Evolutionary conservation across 1,140 invertebrate genomes (phyloP).

Genomic region (Nylanderia fulva): DNA sequence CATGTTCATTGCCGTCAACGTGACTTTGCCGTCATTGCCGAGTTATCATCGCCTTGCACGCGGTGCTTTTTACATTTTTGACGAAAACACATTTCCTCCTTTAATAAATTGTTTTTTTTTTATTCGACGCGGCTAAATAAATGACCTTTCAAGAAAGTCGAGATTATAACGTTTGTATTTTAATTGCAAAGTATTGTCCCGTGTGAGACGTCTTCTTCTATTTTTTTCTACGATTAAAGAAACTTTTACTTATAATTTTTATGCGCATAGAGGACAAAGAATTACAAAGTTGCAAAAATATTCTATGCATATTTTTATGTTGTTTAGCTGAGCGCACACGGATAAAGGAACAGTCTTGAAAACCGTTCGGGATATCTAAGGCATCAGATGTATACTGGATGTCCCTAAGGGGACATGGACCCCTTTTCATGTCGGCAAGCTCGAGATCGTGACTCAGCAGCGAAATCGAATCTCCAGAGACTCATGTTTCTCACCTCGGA

Average conservation of each 20-base stretch:
- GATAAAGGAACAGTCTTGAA: constrained; percentile 30
- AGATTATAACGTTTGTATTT: neutral
- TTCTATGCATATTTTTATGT: neutral
- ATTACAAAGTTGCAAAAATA: neutral
- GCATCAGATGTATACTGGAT: constrained; percentile 57
- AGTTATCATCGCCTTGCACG: neutral
- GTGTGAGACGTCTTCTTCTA: neutral
- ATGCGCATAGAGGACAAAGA: neutral
- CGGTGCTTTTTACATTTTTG: constrained; percentile 30
- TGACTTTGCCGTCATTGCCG: constrained; percentile 24
- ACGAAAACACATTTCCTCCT: neutral
- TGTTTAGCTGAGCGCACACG: constrained; percentile 16
- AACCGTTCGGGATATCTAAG: constrained; percentile 59
- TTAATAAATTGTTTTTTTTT: neutral
- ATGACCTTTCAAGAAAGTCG: neutral
- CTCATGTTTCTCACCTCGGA: constrained; percentile 77
- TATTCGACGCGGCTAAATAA: neutral
- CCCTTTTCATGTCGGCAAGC: constrained; percentile 75
- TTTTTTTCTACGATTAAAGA: neutral
- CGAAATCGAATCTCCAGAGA: constrained; percentile 78
- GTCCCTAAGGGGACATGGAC: constrained; percentile 71
- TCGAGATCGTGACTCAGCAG: constrained; percentile 81
- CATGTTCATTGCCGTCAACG: constrained; percentile 55
- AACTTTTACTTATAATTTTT: neutral
- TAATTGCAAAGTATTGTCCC: neutral